A percentile compares a stretch with the other conserved stretches of the same genome.
phyloP scores from a whole-genome alignment of 2,888 invertebrate species.

The Aphidoletes aphidimyza region DNA sequence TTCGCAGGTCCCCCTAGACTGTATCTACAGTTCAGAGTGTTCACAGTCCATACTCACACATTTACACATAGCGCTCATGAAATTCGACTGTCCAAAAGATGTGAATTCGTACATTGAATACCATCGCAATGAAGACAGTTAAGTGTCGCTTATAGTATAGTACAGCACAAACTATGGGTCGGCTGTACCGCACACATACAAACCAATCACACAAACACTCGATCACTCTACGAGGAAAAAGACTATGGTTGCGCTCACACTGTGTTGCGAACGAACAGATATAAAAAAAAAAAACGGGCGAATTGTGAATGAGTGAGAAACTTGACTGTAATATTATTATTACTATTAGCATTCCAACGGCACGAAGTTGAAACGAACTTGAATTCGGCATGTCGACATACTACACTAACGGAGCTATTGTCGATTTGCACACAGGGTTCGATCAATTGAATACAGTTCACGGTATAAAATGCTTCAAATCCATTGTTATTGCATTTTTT shows the following conservation, averaged over 20 bases:
- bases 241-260: conserved; percentile 40
- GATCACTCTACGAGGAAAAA: conserved; percentile 54
- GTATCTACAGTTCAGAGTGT: not conserved
- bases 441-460: not conserved
- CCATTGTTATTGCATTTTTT: too few relatives aligned
- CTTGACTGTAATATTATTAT: conserved; percentile 29
- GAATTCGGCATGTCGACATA: conserved; percentile 46
- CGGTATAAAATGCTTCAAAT: too few relatives aligned
- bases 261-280: not conserved
- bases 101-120: not conserved
- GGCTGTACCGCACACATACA: not conserved
- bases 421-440: conserved; percentile 15
- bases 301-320: conserved; percentile 56
- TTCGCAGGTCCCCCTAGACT: not conserved
- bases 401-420: conserved; percentile 48
- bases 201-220: not conserved
- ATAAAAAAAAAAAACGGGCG: not conserved
- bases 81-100: conserved; percentile 12
- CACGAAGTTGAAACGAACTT: conserved; percentile 55
- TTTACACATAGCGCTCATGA: not conserved
- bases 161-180: not conserved
- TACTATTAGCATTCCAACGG: conserved; percentile 55
- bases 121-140: not conserved
- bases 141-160: not conserved
- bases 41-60: not conserved